Evolutionary conservation across 2,888 invertebrate genomes (phyloP), one percentile per base, ranked within the genome.

Genomic region (Callyntrura sp.): DNA sequence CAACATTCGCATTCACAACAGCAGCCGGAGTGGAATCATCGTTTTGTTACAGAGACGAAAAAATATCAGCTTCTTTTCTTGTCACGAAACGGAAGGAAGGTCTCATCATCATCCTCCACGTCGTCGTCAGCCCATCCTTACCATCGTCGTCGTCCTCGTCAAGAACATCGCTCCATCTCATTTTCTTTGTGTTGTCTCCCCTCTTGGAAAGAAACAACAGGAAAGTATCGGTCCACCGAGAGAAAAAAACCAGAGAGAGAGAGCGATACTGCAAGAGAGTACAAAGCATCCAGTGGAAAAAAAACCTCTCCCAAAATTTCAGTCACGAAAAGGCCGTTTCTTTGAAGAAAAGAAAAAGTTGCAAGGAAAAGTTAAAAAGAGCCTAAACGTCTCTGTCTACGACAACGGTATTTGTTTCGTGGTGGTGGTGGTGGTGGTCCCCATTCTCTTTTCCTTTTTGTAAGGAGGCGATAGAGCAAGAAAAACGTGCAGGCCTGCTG

Each of bases 281-380:
- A n/a, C n/a, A n/a, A n/a, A n/a, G n/a, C n/a, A n/a, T n/a, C n/a
- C n/a, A n/a, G n/a, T n/a, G n/a, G n/a, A n/a, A n/a, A n/a, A n/a
- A n/a, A n/a, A n/a, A n/a, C n/a, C n/a, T n/a, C n/a, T 12, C 45
- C 78, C 78, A 78, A 78, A 78, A 85, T 76, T 85, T 78, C 51
- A 79, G 86, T 65, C 62, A 78, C 86, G 79, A 35, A 86, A 86
- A 86, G 65, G 55, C 79, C 79, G 68, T 86, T 86, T 43, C 86
- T 86, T 83, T 51, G 51, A 48, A 51, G n/a, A n/a, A n/a, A n/a
- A n/a, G n/a, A n/a, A 51, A 48, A 51, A 43, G 70, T 43, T 11
- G 25, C 43, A 28, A 65, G n/a, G n/a, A n/a, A n/a, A n/a, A n/a
- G 28, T 70, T 76, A 76, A 51, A 55, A 76, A 14, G 76, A 20